These are phyloP conservation scores for Temnothorax curvispinosus DNA, from an alignment of 1,140 invertebrate species.

Conservation along the genomic window DNA sequence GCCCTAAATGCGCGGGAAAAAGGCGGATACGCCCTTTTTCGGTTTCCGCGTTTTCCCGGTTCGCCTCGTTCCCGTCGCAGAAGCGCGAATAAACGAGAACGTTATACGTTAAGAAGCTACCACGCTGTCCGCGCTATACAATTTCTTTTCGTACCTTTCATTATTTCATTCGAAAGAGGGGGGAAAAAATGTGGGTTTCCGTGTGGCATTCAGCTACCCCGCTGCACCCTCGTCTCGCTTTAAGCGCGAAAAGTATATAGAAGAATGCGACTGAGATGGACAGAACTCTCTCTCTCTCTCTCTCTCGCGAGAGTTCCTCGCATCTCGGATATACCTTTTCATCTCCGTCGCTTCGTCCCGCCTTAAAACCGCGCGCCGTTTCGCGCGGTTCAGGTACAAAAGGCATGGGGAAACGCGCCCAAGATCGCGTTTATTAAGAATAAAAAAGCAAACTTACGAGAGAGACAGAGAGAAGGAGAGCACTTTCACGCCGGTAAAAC, in stretches of 20 bases:
- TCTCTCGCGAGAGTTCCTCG: background rate
- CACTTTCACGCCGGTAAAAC: background rate
- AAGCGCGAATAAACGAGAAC: background rate
- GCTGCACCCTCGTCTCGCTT: background rate
- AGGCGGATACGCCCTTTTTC: constrained; percentile 31
- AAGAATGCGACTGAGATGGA: background rate
- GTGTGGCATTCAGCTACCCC: background rate
- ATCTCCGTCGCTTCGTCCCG: background rate
- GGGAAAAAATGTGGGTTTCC: background rate
- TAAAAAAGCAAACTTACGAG: background rate
- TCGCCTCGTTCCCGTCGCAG: background rate
- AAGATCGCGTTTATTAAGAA: background rate
- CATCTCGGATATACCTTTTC: background rate
- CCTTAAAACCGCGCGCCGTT: background rate
- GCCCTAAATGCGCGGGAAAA: constrained; percentile 39
- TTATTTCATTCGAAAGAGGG: background rate
- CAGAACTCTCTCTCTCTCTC: background rate
- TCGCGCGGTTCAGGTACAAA: background rate
- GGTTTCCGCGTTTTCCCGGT: background rate
- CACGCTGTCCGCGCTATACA: no score
- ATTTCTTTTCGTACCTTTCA: background rate
- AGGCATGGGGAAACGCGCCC: background rate
- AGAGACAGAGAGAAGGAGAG: background rate
- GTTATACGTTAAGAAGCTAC: background rate
- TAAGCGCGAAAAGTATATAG: background rate